Conservation (phyloP, 1,140 invertebrate genomes). For the Drosophila asahinai region DNA sequence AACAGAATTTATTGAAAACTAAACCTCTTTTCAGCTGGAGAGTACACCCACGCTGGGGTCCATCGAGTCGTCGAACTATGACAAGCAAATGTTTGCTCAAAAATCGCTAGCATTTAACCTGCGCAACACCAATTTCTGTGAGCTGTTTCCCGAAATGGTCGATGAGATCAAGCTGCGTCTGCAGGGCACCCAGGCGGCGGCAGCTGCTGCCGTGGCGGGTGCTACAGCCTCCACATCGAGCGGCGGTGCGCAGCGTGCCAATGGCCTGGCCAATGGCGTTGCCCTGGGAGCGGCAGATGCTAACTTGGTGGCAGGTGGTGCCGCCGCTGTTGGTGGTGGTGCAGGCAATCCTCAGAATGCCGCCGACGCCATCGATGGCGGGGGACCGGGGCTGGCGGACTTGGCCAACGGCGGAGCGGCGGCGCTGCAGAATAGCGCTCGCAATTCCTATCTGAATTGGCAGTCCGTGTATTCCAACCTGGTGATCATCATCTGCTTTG, state of each 20-base stretch:
- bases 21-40: constrained; percentile 87
- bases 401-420: constrained; percentile 41
- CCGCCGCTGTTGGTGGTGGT: constrained; percentile 9
- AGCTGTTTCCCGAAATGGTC: constrained; percentile 82
- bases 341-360: constrained; percentile 39
- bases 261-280: constrained; percentile 52
- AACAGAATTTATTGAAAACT: background rate
- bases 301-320: constrained; percentile 6
- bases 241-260: constrained; percentile 37
- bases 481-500: constrained; percentile 83
- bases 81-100: constrained; percentile 94
- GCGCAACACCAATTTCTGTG: constrained; percentile 93
- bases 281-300: constrained; percentile 1
- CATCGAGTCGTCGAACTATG: constrained; percentile 95
- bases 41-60: constrained; percentile 98
- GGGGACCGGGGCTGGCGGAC: constrained; percentile 25
- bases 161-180: constrained; percentile 73
- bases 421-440: constrained; percentile 58
- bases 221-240: constrained; percentile 28
- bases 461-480: constrained; percentile 83
- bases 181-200: constrained; percentile 51
- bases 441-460: constrained; percentile 82
- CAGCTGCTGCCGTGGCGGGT: constrained; percentile 14
- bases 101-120: constrained; percentile 97
- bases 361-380: constrained; percentile 44